Evolutionary conservation across 2,797 vertebrate species (phyloP), one percentile per base, ranked within the genome.

Genomic region (Enteromius radiatus): DNA sequence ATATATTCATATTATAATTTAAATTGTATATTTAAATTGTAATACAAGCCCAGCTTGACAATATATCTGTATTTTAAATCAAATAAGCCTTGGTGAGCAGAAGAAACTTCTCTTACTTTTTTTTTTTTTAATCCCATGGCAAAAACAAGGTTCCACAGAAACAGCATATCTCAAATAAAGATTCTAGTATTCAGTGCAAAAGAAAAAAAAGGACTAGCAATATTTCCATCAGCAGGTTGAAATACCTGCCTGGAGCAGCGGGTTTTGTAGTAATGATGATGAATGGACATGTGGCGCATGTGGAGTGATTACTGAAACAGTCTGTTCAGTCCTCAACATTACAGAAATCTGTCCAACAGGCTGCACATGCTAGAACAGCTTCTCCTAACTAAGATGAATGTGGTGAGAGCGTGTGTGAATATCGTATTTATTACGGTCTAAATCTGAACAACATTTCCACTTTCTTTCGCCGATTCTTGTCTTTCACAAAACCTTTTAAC

Each of bases 261-360:
- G 64, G 67, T 79, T 86, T 88, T 86, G 87, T 80, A 83, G 52
- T 85, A 86, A 88, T 87, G 83, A 80, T 91, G 90, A 92, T 91
- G 70, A 90, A 91, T 86, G 89, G 84, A 82, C 81, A 73, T 33
- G 38, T 73, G 74, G 80, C 84, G 86, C 87, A 82, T 89, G 76
- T 80, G 70, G 85, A 88, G 88, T 79, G 89, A 87, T 92, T 91
- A 88, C 82, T 87, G 88, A 91, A 91, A 91, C 89, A 87, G 59
- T 63, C 59, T 63, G 85, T 85, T 84, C 68, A 81, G 78, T 75
- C 76, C 83, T 82, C 86, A 69, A 86, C 69, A 83, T 54, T 54
- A 61, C 31, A 73, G 83, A 92, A 90, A 90, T 89, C 87, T 78
- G 76, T 88, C 85, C 88, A 87, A 88, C 87, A 88, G 89, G 86